Evolutionary conservation across 2,888 invertebrate species (phyloP), one percentile per base, ranked within the genome.

Genomic region (Helobdella robusta): DNA sequence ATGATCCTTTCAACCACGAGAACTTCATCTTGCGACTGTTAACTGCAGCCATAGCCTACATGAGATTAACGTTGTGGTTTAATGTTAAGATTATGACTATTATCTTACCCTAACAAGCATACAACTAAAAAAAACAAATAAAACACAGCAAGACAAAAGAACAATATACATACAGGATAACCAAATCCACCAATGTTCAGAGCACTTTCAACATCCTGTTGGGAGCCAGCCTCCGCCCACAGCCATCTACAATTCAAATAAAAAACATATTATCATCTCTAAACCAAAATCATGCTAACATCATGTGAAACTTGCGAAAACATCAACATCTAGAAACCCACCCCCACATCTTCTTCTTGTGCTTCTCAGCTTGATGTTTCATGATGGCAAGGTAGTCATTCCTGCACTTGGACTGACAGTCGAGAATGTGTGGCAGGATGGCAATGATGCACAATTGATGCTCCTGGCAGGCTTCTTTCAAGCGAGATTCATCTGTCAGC

Each of bases 181-280:
- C 98, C 98, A 80, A 98, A 98, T 86, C 84, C 98, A 69, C 98
- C 98, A 71, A 98, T 88, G 76, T 92, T 97, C 40, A 99, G 80
- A 0, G 91, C 85, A 69, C 86, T 86, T 78, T 98, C 98, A 23
- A 98, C 78, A 0, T 86, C 84, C 0, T 83, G 78, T 79, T 98
- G 95, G 1, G 87, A 84, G 11, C 87, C 89, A 50, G 91, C 95
- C 79, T 97, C 95, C 1, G 89, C 81, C 98, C 98, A 98, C 15
- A 90, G 83, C 94, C 95, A 97, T 68, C 83, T 83, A 75, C 11
- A 72, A 70, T 15, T 15, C 54, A 56, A 11, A 56, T 44, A 4
- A 40, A 2, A 1, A 5, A 59, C 8, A 46, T 20, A 3, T 20
- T 1, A 35, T 3, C 2, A 6, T 15, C 36, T 32, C 18, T 34